Conservation (phyloP, 92 coral and sea anemone genomes). For the Nematostella vectensis region DNA sequence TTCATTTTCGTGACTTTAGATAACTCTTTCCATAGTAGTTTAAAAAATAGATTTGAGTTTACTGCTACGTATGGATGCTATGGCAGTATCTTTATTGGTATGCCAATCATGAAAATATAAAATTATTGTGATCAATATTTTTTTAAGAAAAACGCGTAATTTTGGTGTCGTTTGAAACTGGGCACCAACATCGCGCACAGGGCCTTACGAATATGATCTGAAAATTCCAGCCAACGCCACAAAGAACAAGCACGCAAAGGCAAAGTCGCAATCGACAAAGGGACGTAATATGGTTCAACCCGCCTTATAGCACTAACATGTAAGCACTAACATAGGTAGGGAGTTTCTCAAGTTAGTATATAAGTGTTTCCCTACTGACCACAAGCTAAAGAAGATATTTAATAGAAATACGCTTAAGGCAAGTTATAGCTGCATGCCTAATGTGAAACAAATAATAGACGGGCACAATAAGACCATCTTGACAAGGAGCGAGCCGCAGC, state of each 20-base stretch:
- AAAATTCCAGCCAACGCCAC: constrained; percentile 15
- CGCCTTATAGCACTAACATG: constrained; percentile 3
- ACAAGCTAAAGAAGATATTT: not conserved
- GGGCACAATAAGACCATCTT: not conserved
- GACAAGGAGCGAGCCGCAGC: not conserved
- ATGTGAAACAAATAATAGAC: not conserved
- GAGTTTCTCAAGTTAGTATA: not conserved
- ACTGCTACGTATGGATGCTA: too few relatives aligned
- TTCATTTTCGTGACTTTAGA: too few relatives aligned
- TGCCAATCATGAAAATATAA: too few relatives aligned
- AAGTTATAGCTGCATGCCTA: not conserved
- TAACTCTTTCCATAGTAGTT: too few relatives aligned
- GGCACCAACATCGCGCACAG: too few relatives aligned
- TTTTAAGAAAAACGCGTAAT: too few relatives aligned
- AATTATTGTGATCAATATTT: too few relatives aligned
- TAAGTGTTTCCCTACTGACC: not conserved
- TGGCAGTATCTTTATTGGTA: too few relatives aligned
- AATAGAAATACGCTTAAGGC: not conserved
- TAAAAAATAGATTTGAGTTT: too few relatives aligned
- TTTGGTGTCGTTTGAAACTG: too few relatives aligned
- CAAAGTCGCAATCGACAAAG: not conserved
- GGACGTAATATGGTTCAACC: constrained; percentile 5
- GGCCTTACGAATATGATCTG: constrained; percentile 18
- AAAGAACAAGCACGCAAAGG: not conserved
- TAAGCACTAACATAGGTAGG: not conserved